Evolutionary conservation across 2,113 vertebrate species (phyloP).

Genomic region (Diglossa brunneiventris): DNA sequence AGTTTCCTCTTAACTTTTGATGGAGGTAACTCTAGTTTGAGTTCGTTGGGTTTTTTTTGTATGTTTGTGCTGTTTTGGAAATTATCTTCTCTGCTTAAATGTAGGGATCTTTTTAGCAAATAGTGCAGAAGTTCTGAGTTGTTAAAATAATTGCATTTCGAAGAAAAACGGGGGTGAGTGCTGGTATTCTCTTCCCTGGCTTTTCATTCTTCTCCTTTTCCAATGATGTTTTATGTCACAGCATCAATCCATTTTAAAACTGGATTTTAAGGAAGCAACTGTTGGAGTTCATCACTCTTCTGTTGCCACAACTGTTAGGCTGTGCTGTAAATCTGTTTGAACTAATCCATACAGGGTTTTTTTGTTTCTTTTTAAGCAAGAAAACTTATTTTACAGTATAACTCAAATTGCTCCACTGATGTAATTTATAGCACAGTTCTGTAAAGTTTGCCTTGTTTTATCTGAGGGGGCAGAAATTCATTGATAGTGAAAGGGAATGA

Average conservation of each 20-base stretch:
- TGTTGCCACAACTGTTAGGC: background rate
- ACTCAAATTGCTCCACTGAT: background rate
- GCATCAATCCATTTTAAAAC: background rate
- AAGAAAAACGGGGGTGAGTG: background rate
- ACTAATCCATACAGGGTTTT: rapidly evolving
- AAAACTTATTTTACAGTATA: background rate
- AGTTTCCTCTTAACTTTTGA: background rate
- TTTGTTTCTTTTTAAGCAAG: background rate
- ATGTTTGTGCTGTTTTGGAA: background rate
- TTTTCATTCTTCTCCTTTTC: background rate
- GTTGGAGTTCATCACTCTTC: background rate
- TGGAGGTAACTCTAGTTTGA: background rate
- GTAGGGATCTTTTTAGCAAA: background rate
- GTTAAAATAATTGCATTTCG: background rate
- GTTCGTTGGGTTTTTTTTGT: background rate
- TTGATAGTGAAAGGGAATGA: background rate
- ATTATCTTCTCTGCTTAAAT: background rate
- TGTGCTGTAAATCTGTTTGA: background rate
- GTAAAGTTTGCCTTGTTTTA: background rate
- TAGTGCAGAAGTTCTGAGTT: background rate
- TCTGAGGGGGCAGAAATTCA: background rate
- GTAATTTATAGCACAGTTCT: background rate
- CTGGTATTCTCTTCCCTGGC: background rate
- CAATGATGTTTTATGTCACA: background rate
- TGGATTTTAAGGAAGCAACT: background rate